Base-by-base conservation (phyloP, 2,113 vertebrate species). In the Macrotis lagotis region DNA sequence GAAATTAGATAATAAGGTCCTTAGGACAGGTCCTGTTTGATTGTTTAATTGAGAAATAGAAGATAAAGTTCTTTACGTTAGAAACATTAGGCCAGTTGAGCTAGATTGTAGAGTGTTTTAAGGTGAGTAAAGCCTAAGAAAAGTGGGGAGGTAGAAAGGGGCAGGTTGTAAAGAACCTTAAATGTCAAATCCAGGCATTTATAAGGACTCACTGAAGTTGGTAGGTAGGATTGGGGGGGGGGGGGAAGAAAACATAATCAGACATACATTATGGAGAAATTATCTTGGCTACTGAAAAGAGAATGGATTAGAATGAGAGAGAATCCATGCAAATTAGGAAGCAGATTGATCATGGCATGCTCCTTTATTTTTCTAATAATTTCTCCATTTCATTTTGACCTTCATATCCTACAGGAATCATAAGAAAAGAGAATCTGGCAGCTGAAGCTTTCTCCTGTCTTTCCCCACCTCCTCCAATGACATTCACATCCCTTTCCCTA, bases 401-500 rank as follows among this genome's bases (percentile, higher is more conserved):
- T 48, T 49, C 6, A 0, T 25, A 2, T 1, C 1, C 88, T 51
- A 47, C 55, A 25, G 89, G 26, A 44, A 48, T 14, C 53, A 59
- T 50, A 22, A 9, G 1, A 49, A 89, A 48, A 49, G n/a, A 50
- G 49, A 24, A 55, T 31, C 25, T n/a, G 9, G n/a, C 89, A 50
- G 25, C 26, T n/a, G 92, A 4, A 19, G 28, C 90, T 89, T n/a
- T 93, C 83, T 88, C 89, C 88, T 83, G n/a, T 16, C 51, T 53
- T 26, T 14, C 51, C 10, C 1, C 0, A 3, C 19, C 19, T 28
- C 83, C 89, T 91, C 48, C 1, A 22, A 22, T 52, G 55, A 37
- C 92, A 92, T 90, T 93, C 89, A 90, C n/a, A 22, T 91, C n/a
- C 88, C 48, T 5, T 1, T 52, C 26, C 94, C 92, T 95, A 89